A percentile compares a stretch with the other conserved stretches of the same genome.
phyloP scores from a whole-genome alignment of 2,113 vertebrate species.

The Stegastes partitus region DNA sequence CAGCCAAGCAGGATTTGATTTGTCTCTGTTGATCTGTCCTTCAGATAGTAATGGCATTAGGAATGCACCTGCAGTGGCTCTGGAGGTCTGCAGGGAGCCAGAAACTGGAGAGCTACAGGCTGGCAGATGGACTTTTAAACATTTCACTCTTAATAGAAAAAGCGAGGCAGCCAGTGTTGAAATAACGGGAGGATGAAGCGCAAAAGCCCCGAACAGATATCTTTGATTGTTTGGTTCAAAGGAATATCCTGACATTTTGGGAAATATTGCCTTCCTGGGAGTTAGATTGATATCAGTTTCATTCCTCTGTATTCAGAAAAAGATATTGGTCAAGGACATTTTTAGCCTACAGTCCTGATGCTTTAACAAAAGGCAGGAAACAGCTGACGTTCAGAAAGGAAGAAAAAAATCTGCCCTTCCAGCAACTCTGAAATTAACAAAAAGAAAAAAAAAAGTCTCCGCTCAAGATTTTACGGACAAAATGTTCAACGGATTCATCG shows the following conservation, averaged over 20 bases:
- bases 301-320: conserved; percentile 40
- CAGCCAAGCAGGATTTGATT: conserved; percentile 50
- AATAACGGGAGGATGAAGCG: conserved; percentile 39
- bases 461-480: neutral
- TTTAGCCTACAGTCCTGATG: neutral
- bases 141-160: conserved; percentile 52
- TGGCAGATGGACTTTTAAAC: conserved; percentile 60
- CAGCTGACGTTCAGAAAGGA: neutral
- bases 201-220: conserved; percentile 20
- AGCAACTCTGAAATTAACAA: neutral
- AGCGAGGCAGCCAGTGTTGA: conserved; percentile 31
- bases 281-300: conserved; percentile 33
- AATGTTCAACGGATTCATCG: neutral
- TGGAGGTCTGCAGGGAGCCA: conserved; percentile 37
- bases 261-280: conserved; percentile 25
- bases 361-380: conserved; percentile 3
- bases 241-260: conserved; percentile 49
- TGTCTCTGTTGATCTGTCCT: conserved; percentile 59
- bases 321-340: conserved; percentile 18
- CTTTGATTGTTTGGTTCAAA: conserved; percentile 59
- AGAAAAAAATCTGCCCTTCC: neutral
- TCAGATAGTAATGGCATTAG: conserved; percentile 53
- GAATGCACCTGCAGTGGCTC: conserved; percentile 54
- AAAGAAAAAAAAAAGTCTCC: neutral
- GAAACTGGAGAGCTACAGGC: conserved; percentile 42